Evolutionary conservation across 2,888 invertebrate genomes (phyloP).

Genomic region (Drosophila cognata): DNA sequence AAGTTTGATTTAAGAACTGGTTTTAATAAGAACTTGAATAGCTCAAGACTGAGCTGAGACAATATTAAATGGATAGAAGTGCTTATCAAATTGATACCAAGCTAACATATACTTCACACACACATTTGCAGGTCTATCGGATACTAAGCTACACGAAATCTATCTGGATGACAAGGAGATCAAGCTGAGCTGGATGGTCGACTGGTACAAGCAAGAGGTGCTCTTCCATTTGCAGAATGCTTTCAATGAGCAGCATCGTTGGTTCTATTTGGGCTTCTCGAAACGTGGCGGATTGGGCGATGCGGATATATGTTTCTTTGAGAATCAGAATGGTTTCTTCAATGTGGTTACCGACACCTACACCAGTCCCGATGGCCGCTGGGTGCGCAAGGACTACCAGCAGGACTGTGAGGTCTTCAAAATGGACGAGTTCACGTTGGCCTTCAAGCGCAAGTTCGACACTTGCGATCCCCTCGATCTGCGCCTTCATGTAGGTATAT

Average conservation of each 20-base stretch:
- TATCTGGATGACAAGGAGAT: constrained; percentile 84
- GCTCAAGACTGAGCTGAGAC: not conserved
- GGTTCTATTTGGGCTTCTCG: constrained; percentile 95
- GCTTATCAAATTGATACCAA: not conserved
- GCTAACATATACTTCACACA: not conserved
- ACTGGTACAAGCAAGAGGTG: constrained; percentile 85
- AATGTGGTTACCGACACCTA: constrained; percentile 89
- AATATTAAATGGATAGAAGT: not conserved
- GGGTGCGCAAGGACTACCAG: constrained; percentile 88
- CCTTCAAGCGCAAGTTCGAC: constrained; percentile 92
- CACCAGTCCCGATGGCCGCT: constrained; percentile 88
- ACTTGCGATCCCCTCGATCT: constrained; percentile 91
- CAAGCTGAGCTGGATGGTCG: constrained; percentile 85
- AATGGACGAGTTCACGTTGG: constrained; percentile 88
- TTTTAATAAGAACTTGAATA: not conserved
- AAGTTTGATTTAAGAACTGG: not conserved
- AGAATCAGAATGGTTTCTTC: constrained; percentile 86
- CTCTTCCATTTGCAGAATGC: constrained; percentile 85
- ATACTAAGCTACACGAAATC: constrained; percentile 84
- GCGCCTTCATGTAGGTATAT: constrained; percentile 83
- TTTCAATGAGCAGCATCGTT: constrained; percentile 86
- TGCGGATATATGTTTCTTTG: constrained; percentile 93
- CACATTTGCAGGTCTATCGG: constrained; percentile 78
- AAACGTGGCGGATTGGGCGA: constrained; percentile 90
- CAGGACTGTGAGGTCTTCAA: constrained; percentile 89